Evolutionary conservation across 2,113 vertebrate genomes (phyloP).

Genomic region (Equus quagga): DNA sequence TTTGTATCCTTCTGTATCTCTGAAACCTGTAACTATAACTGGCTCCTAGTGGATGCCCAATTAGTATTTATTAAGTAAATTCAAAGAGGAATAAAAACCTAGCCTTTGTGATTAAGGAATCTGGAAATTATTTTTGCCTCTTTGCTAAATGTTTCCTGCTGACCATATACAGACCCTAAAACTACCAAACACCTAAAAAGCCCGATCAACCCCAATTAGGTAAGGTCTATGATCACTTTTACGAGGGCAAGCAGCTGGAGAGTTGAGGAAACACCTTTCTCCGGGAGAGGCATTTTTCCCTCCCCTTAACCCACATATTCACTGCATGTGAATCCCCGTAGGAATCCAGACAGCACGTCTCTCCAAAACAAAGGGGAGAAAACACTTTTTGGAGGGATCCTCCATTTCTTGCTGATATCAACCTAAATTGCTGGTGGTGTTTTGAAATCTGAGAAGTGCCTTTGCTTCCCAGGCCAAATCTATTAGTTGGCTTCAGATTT

Average conservation of each 20-base stretch:
- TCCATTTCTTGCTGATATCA: not conserved
- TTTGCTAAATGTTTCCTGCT: conserved; percentile 46
- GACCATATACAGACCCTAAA: not conserved
- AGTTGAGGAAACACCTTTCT: not conserved
- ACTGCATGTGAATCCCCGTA: not conserved
- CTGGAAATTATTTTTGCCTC: not conserved
- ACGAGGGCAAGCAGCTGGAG: not conserved
- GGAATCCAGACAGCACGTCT: not conserved
- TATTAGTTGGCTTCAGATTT: not conserved
- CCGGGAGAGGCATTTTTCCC: not conserved
- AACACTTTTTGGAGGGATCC: not conserved
- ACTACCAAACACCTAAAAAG: not conserved
- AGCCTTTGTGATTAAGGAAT: not conserved
- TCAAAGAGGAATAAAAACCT: not conserved
- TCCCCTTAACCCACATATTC: not conserved
- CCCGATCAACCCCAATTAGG: not conserved
- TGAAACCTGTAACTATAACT: not conserved
- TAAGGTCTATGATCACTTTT: not conserved
- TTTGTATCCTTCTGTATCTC: not conserved
- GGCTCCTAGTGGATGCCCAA: not conserved
- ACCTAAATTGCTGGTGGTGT: not conserved
- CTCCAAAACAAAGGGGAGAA: not conserved
- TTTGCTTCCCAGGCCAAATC: not conserved
- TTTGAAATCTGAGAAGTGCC: not conserved
- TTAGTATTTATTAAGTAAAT: conserved; percentile 8